Evolutionary conservation across 2,113 vertebrate species (phyloP).

Genomic region (Microcebus ravelobensis): DNA sequence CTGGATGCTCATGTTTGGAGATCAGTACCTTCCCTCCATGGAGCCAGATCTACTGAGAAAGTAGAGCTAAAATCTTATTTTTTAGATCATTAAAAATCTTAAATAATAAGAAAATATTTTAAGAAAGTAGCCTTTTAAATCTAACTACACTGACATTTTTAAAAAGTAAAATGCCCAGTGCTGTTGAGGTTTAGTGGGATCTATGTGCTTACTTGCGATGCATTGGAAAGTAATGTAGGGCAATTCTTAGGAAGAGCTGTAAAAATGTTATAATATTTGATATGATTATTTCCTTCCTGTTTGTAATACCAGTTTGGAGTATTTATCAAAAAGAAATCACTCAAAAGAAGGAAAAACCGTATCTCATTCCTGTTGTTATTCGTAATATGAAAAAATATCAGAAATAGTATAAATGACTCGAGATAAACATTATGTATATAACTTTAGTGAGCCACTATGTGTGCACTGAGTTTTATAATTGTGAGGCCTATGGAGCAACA

Average conservation of each 20-base stretch:
- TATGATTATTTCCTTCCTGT: neutral
- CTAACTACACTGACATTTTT: neutral
- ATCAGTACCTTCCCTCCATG: neutral
- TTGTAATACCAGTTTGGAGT: neutral
- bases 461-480: neutral
- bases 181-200: neutral
- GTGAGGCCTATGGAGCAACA: neutral
- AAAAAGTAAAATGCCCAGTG: neutral
- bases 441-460: neutral
- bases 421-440: neutral
- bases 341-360: neutral
- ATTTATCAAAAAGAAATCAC: neutral
- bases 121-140: neutral
- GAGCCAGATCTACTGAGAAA: neutral
- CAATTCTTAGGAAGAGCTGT: neutral
- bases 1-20: neutral
- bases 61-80: neutral
- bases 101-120: neutral
- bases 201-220: neutral
- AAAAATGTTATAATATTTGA: neutral
- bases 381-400: neutral
- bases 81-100: neutral
- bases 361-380: neutral
- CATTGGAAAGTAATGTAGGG: neutral
- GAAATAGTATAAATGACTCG: neutral